A percentile compares a stretch with the other conserved stretches of the same genome.
Evolutionary conservation across 2,888 invertebrate genomes (phyloP).

Genomic region (Aquatica leii): DNA sequence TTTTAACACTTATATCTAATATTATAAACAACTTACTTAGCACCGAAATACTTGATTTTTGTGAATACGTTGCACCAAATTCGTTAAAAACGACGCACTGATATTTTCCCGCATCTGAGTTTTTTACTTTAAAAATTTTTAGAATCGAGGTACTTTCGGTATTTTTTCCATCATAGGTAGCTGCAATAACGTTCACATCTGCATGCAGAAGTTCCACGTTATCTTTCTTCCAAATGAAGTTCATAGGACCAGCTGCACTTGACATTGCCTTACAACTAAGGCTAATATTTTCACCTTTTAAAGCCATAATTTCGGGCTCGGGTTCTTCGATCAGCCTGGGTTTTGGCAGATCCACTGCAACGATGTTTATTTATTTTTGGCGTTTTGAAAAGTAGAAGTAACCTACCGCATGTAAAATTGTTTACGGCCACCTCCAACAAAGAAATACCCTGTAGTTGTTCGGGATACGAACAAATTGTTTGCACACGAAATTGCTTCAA

Average conservation of each 20-base stretch:
- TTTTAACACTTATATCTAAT: conserved; percentile 3
- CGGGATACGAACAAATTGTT: conserved; percentile 84
- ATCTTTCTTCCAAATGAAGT: conserved; percentile 89
- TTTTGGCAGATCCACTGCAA: conserved; percentile 79
- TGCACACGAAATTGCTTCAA: conserved; percentile 66
- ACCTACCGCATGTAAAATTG: conserved; percentile 73
- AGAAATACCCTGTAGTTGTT: conserved; percentile 73
- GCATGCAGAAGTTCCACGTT: conserved; percentile 68
- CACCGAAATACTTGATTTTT: conserved; percentile 85
- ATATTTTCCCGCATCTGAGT: conserved; percentile 86
- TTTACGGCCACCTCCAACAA: conserved; percentile 72
- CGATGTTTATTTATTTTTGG: background rate
- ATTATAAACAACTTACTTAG: conserved; percentile 66
- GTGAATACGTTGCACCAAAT: conserved; percentile 89
- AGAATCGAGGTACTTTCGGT: conserved; percentile 77
- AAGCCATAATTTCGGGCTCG: conserved; percentile 80
- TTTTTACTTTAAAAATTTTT: conserved; percentile 77
- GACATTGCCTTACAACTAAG: conserved; percentile 85
- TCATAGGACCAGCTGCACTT: conserved; percentile 76
- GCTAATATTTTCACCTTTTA: conserved; percentile 86
- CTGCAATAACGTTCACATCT: conserved; percentile 55
- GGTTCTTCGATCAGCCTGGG: conserved; percentile 87
- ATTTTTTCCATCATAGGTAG: conserved; percentile 65
- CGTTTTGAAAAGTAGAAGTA: conserved; percentile 15
- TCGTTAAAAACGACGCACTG: conserved; percentile 92